These are phyloP conservation scores for Tetranychus urticae DNA, from an alignment of 1,140 invertebrate species.

Conservation along the genomic window DNA sequence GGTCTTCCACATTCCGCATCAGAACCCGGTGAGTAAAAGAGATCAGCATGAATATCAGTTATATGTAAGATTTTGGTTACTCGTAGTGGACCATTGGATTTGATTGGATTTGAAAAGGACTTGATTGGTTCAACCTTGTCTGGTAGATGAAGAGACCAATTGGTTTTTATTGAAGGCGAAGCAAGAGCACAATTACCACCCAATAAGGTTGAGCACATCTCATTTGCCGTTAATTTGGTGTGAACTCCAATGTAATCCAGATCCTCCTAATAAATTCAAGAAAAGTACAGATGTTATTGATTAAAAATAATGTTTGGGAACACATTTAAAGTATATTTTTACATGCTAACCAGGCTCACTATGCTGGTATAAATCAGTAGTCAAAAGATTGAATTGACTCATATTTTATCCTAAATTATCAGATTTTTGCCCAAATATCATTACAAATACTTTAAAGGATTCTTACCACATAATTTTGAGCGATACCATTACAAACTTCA, in stretches of 20 bases:
- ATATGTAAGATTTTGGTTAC: slow-evolving; percentile 34
- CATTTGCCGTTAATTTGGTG: slow-evolving; percentile 1
- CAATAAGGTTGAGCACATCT: slow-evolving; percentile 3
- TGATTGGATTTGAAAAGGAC: background rate
- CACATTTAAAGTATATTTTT: too few species aligned
- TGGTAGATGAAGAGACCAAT: background rate
- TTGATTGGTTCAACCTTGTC: background rate
- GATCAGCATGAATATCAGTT: slow-evolving; percentile 78
- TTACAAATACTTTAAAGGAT: background rate
- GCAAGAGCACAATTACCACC: background rate
- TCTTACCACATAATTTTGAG: background rate
- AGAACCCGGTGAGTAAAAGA: slow-evolving; percentile 63
- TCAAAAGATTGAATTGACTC: too few species aligned
- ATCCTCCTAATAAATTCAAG: background rate
- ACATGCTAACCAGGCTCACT: too few species aligned
- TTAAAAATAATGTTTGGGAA: too few species aligned
- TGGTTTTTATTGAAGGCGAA: background rate
- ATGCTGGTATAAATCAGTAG: background rate
- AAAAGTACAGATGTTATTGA: background rate
- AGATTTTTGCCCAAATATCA: background rate
- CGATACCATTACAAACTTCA: background rate
- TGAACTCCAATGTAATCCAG: slow-evolving; percentile 1
- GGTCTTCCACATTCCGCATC: slow-evolving; percentile 74
- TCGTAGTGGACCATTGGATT: background rate
- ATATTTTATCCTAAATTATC: background rate